A percentile compares a stretch with the other conserved stretches of the same genome.
phyloP scores from a whole-genome alignment of 2,797 vertebrate genomes.

The Pseudomugil gertrudae region DNA sequence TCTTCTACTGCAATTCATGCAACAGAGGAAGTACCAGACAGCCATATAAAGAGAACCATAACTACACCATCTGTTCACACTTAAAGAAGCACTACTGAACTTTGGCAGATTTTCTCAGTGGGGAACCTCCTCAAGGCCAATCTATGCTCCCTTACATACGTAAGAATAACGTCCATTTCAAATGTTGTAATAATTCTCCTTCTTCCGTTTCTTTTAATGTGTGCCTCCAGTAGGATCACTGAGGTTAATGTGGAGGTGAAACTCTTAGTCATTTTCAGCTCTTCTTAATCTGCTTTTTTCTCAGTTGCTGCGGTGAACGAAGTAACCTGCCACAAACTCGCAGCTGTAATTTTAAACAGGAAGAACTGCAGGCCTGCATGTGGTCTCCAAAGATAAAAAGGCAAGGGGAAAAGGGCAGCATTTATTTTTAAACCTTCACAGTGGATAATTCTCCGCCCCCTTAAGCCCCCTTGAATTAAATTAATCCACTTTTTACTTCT shows the following conservation, averaged over 20 bases:
- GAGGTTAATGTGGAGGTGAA: not conserved
- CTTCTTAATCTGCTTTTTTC: not conserved
- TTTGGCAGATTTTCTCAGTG: too few species aligned
- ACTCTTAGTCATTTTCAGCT: constrained; percentile 11
- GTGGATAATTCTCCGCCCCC: constrained; percentile 18
- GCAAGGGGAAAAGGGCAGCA: constrained; percentile 1
- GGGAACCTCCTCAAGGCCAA: too few species aligned
- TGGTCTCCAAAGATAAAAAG: constrained; percentile 62
- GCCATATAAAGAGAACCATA: too few species aligned
- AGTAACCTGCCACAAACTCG: constrained; percentile 55
- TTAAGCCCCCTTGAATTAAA: constrained; percentile 60
- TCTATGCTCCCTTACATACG: too few species aligned
- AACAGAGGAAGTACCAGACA: not conserved
- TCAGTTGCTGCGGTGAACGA: constrained; percentile 23
- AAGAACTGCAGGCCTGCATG: constrained; percentile 36
- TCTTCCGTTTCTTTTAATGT: too few species aligned
- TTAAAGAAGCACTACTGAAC: too few species aligned
- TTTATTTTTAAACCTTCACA: constrained; percentile 72
- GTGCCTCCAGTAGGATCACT: not conserved
- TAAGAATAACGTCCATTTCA: too few species aligned
- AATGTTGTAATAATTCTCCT: too few species aligned
- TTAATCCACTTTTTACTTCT: constrained; percentile 63
- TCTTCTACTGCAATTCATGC: too few species aligned
- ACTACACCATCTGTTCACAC: too few species aligned
- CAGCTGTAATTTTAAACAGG: constrained; percentile 43